Evolutionary conservation across 2,888 invertebrate species (phyloP), one percentile per base, ranked within the genome.

Genomic region (Eugnorisma glareosa): DNA sequence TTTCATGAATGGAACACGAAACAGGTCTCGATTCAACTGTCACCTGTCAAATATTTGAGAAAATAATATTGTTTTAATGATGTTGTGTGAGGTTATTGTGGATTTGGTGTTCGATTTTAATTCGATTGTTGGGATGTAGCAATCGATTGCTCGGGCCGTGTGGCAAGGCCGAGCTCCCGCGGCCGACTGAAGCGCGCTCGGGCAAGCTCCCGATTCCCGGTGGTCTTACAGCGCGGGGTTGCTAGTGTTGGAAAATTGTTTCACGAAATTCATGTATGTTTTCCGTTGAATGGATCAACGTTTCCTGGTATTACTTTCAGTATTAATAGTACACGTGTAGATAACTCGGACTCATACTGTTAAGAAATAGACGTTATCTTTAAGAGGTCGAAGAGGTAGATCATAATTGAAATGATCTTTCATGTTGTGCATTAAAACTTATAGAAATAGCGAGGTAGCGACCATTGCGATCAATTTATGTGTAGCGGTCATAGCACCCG

Each of bases 181-280:
- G 94, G 93, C 91, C 92, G 92, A 96, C 96, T 96, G 94, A 94
- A 91, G 79, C 83, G 83, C 87, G 86, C 74, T 86, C 86, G 85
- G 86, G 82, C 87, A 88, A 89, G 89, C 90, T 89, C 89, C 88
- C 85, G 82, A 87, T 91, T 93, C 94, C 94, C 94, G 93, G 93
- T 90, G 90, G 86, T 92, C 88, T 90, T 90, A 89, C 88, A 88
- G 88, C 80, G 77, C 84, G 83, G 90, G 92, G 94, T 94, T 95
- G 94, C 95, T 86, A 91, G 82, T 72, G 68, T 54, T 68, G 78
- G 86, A 88, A 89, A 89, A 80, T 84, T 67, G 83, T 92, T 90
- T 90, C 88, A 90, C 82, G 40, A 31, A 68, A 68, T 76, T 54
- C 13, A 15, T 15, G 24, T 35, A 7, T 45, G 10, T 66, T 77